Percentiles rank a stretch among this genome's conserved stretches.
Evolutionary conservation across 2,888 invertebrate species (phyloP).

Genomic region (Chrysina gloriosa): DNA sequence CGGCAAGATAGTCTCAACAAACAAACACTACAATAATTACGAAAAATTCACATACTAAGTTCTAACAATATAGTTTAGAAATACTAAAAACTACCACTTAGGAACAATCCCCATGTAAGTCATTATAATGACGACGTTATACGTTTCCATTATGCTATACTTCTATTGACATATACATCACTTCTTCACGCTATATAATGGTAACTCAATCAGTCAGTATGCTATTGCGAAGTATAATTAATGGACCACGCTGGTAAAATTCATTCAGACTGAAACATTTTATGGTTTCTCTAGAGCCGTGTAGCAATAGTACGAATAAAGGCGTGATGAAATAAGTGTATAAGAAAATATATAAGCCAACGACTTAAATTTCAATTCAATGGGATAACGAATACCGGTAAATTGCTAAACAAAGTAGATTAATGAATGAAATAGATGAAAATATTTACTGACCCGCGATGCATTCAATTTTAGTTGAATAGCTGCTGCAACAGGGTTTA

Average conservation of each 20-base stretch:
- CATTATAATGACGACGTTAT: too few species aligned
- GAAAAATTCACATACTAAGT: too few species aligned
- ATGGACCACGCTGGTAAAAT: constrained; percentile 1
- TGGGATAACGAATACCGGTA: constrained; percentile 8
- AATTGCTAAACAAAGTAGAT: constrained; percentile 33
- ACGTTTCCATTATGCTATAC: neutral
- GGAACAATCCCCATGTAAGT: too few species aligned
- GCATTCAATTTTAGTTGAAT: constrained; percentile 24
- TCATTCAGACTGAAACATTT: neutral
- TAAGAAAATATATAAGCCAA: constrained; percentile 1
- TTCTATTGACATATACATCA: neutral
- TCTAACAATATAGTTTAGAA: too few species aligned
- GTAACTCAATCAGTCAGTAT: constrained; percentile 8
- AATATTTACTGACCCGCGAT: constrained; percentile 21
- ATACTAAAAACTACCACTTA: too few species aligned
- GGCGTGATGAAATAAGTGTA: constrained; percentile 23
- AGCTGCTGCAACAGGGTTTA: constrained; percentile 10
- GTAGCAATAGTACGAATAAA: neutral
- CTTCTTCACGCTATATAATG: neutral
- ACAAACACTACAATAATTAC: too few species aligned
- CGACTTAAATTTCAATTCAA: constrained; percentile 35
- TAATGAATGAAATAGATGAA: constrained; percentile 29
- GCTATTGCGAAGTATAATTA: constrained; percentile 4
- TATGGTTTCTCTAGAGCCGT: neutral
- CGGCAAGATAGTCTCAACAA: too few species aligned